Conservation (phyloP, 2,888 invertebrate species). For the Spodoptera exigua region DNA sequence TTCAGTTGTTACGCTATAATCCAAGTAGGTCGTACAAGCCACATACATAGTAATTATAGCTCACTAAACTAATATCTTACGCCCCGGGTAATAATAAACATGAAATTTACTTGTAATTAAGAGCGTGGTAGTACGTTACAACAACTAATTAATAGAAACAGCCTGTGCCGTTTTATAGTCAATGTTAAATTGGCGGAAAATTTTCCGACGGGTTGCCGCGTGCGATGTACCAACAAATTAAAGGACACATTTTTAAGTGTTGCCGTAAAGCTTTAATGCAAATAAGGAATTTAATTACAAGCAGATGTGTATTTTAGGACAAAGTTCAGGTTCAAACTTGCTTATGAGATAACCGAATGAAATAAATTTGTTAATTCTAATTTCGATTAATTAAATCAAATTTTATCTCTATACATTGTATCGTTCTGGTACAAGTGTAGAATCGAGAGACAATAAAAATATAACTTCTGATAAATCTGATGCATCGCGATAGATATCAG, state of each 20-base stretch:
- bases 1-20: constrained; percentile 64
- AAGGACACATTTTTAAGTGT: constrained; percentile 32
- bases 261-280: constrained; percentile 21
- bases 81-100: constrained; percentile 47
- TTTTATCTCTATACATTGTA: neutral
- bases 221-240: constrained; percentile 42
- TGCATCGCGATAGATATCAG: too few relatives aligned
- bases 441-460: neutral
- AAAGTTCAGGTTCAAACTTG: neutral
- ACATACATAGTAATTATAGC: constrained; percentile 63
- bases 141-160: constrained; percentile 54
- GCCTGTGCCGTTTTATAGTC: constrained; percentile 44
- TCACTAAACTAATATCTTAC: constrained; percentile 55
- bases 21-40: constrained; percentile 57
- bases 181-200: constrained; percentile 43
- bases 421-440: neutral
- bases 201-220: constrained; percentile 22
- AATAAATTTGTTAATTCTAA: too few relatives aligned
- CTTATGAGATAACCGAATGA: neutral
- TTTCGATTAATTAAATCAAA: neutral
- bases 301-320: constrained; percentile 1
- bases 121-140: constrained; percentile 42
- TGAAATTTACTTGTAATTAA: constrained; percentile 55
- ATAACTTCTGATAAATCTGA: neutral
- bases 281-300: constrained; percentile 25